Evolutionary conservation across 2,113 vertebrate genomes (phyloP), one percentile per base, ranked within the genome.

Genomic region (Phalacrocorax brasilianus): DNA sequence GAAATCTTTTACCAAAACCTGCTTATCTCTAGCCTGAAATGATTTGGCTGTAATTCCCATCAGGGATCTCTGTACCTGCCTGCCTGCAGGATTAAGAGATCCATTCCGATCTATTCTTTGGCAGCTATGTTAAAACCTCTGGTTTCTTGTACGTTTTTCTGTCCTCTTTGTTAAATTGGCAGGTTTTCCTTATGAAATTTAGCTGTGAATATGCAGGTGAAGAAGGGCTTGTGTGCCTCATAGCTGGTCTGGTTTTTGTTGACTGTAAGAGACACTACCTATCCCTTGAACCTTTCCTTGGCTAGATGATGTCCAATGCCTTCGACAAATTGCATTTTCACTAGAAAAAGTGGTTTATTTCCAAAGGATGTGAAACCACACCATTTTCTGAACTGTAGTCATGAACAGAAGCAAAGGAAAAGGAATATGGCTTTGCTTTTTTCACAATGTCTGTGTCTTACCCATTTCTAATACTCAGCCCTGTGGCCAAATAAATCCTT

Each of bases 1-100:
- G 73, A 93, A 70, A 45, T 40, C 38, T 8, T 28, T 4, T 75
- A n/a, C 74, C 75, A 14, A 50, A 40, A 50, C 61, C 78, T 73
- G 78, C 77, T 91, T 84, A 72, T 84, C 82, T 91, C n/a, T 40
- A 59, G 52, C 79, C 77, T 70, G 85, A 58, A 76, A 84, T 20
- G 1, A 5, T 53, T 65, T 81, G 92, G 91, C 53, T 80, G 84
- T n/a, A 67, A 8, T 35, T 82, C 58, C 52, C 56, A 32, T 20
- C 6, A 0, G 3, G 49, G 84, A 61, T 42, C 73, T 55, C 72
- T 5, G 35, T 2, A 42, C 67, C 72, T 75, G 66, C 63, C 77
- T 65, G 81, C 55, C 78, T 58, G 77, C 9, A n/a, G 81, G 88
- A 66, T 24, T 23, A 13, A 80, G 70, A 82, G 80, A 76, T 33